Percentiles rank a stretch among this genome's conserved stretches.
These are phyloP conservation scores for Notarius lentiginosus DNA, from an alignment of 2,113 vertebrate species.

Conservation along the genomic window DNA sequence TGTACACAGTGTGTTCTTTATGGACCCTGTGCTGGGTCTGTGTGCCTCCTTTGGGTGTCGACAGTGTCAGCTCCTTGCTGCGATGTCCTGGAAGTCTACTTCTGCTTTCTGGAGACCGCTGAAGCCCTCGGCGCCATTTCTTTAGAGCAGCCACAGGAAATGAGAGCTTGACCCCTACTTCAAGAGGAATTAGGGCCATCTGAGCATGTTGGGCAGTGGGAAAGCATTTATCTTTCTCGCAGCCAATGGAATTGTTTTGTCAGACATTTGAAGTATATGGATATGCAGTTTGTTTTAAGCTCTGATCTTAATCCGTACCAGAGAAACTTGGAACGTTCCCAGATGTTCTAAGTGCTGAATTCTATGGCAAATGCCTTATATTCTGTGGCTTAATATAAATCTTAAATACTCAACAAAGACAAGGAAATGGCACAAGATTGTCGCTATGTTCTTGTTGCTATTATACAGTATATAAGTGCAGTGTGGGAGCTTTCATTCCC, in stretches of 20 bases:
- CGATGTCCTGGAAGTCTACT: constrained; percentile 39
- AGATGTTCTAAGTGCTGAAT: constrained; percentile 38
- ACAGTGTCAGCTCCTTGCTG: constrained; percentile 22
- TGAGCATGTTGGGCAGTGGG: constrained; percentile 47
- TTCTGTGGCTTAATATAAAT: constrained; percentile 33
- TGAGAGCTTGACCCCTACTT: constrained; percentile 70
- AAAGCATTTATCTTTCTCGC: constrained; percentile 55
- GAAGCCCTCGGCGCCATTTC: constrained; percentile 63
- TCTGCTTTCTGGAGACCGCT: constrained; percentile 32
- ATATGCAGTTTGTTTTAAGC: constrained; percentile 38
- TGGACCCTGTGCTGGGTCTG: constrained; percentile 29
- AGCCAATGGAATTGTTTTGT: constrained; percentile 41
- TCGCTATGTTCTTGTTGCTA: constrained; percentile 28
- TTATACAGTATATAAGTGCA: constrained; percentile 16
- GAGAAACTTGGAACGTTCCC: constrained; percentile 41
- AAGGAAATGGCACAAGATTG: constrained; percentile 37
- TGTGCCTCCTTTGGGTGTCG: constrained; percentile 51
- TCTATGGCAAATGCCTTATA: constrained; percentile 11
- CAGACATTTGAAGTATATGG: constrained; percentile 42
- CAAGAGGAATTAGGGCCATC: constrained; percentile 55
- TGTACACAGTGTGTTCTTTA: constrained; percentile 56
- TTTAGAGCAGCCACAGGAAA: constrained; percentile 72
- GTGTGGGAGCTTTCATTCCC: constrained; percentile 54
- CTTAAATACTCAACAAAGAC: constrained; percentile 31
- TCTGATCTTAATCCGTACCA: constrained; percentile 49